phyloP scores from a whole-genome alignment of 2,888 invertebrate genomes.

The Megalurothrips usitatus region DNA sequence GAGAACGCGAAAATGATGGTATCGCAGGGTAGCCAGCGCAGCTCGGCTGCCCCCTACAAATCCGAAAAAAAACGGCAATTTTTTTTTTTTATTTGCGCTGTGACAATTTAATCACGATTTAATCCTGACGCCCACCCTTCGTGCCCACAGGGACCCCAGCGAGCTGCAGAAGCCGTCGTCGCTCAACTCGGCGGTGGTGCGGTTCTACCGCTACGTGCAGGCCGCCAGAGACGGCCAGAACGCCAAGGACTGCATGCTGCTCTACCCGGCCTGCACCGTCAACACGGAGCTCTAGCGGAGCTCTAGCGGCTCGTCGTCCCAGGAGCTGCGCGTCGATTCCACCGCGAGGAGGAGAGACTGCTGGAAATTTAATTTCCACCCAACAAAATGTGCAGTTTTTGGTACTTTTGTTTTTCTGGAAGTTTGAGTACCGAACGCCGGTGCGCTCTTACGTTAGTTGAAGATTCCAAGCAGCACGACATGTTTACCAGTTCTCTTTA shows the following conservation, averaged over 20 bases:
- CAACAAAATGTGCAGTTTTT: neutral
- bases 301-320: neutral
- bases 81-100: too few relatives aligned
- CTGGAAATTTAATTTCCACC: neutral
- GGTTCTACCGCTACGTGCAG: slow-evolving; percentile 73
- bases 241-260: slow-evolving; percentile 63
- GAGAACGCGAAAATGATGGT: too few relatives aligned
- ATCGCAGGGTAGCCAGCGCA: too few relatives aligned
- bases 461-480: neutral
- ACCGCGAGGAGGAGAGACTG: neutral
- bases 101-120: too few relatives aligned
- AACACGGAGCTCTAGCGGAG: slow-evolving; percentile 52
- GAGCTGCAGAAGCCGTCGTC: slow-evolving; percentile 64
- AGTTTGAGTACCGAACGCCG: too few relatives aligned
- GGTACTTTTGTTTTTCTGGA: too few relatives aligned
- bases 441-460: too few relatives aligned
- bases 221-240: slow-evolving; percentile 81
- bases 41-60: too few relatives aligned
- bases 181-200: slow-evolving; percentile 64
- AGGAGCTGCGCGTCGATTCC: too few relatives aligned
- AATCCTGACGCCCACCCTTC: neutral
- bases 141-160: slow-evolving; percentile 60
- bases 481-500: neutral
- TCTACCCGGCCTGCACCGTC: slow-evolving; percentile 65
- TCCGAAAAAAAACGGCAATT: too few relatives aligned